These are phyloP conservation scores for Pogonocherus hispidulus DNA, from an alignment of 2,888 invertebrate species.

Conservation along the genomic window DNA sequence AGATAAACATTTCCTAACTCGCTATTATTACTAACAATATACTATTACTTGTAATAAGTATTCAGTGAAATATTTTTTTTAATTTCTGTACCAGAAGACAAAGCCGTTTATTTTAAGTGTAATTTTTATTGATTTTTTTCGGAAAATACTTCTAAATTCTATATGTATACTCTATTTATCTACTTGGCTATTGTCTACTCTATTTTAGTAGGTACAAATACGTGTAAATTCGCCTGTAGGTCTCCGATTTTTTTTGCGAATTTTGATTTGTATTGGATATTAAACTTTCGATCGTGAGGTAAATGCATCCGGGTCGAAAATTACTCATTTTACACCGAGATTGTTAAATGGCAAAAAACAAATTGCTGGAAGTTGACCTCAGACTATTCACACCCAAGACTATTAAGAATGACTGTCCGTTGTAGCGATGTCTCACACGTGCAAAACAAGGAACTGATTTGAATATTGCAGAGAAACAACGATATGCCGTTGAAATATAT, in stretches of 20 bases:
- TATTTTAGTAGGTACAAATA: too few relatives aligned
- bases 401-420: background rate
- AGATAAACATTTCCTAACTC: too few relatives aligned
- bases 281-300: background rate
- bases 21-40: too few relatives aligned
- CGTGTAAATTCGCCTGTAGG: too few relatives aligned
- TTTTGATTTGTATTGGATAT: background rate
- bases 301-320: background rate
- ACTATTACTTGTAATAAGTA: too few relatives aligned
- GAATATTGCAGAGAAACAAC: constrained; percentile 2
- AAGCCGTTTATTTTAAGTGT: too few relatives aligned
- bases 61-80: too few relatives aligned
- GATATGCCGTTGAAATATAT: background rate
- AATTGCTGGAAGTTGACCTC: background rate
- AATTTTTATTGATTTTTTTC: too few relatives aligned
- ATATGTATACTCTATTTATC: too few relatives aligned
- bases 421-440: constrained; percentile 1
- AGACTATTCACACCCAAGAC: background rate
- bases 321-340: background rate
- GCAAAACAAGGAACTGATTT: constrained; percentile 11
- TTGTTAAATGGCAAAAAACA: background rate
- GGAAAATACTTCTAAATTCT: too few relatives aligned
- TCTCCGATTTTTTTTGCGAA: background rate
- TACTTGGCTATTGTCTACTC: too few relatives aligned
- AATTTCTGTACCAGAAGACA: too few relatives aligned